Evolutionary conservation across 2,888 invertebrate genomes (phyloP).

Genomic region (Erebia palarica): DNA sequence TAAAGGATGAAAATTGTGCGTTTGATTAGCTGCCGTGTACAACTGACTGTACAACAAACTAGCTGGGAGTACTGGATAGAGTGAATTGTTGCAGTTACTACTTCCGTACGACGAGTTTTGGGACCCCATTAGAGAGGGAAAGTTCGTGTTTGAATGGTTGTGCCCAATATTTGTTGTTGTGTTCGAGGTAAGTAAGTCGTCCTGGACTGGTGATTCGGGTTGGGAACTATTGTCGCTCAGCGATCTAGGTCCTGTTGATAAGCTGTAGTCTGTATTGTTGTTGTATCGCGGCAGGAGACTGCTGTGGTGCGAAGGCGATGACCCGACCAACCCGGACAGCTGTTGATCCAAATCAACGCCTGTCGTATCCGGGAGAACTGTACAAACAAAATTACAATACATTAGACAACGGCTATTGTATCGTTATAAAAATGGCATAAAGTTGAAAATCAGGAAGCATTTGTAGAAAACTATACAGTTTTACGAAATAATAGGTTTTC

Average conservation of each 20-base stretch:
- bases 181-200: constrained; percentile 86
- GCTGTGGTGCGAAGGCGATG: constrained; percentile 80
- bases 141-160: constrained; percentile 84
- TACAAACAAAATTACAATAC: constrained; percentile 43
- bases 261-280: constrained; percentile 85
- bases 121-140: constrained; percentile 84
- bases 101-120: constrained; percentile 83
- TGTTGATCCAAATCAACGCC: constrained; percentile 89
- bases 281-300: constrained; percentile 87
- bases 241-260: constrained; percentile 87
- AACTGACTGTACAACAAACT: constrained; percentile 92
- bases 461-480: background rate
- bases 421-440: background rate
- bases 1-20: constrained; percentile 87
- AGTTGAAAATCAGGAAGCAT: background rate
- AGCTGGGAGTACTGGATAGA: constrained; percentile 90
- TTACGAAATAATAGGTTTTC: background rate
- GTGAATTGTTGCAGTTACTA: constrained; percentile 86
- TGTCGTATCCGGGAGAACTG: constrained; percentile 91
- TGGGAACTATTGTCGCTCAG: constrained; percentile 92
- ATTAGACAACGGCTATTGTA: background rate
- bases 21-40: constrained; percentile 90
- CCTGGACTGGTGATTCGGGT: constrained; percentile 92
- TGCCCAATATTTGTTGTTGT: constrained; percentile 84
- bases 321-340: constrained; percentile 84